These are phyloP conservation scores for Mesocricetus auratus DNA, from an alignment of 2,113 vertebrate genomes.

Conservation along the genomic window DNA sequence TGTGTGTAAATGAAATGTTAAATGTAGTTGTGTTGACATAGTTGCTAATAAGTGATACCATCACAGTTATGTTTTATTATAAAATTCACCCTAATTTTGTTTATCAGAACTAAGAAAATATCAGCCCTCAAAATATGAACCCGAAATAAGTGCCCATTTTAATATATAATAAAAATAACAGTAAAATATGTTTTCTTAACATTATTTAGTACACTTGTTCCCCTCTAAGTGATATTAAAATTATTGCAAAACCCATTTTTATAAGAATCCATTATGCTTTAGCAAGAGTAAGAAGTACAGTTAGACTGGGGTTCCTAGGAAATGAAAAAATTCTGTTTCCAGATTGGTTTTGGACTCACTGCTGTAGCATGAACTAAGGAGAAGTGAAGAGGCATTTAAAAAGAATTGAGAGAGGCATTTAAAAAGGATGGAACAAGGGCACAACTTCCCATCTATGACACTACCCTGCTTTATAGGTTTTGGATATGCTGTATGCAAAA, in stretches of 20 bases:
- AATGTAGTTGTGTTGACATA: neutral
- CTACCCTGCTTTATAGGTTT: neutral
- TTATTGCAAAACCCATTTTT: neutral
- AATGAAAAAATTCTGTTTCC: neutral
- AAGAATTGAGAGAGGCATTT: fast-evolving
- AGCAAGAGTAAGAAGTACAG: neutral
- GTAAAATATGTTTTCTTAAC: neutral
- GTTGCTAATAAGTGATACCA: neutral
- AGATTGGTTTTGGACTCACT: neutral
- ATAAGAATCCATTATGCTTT: neutral
- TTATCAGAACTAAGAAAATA: constrained; percentile 20
- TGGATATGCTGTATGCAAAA: neutral
- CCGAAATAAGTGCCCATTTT: neutral
- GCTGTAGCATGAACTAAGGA: too few relatives aligned
- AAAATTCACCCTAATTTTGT: neutral
- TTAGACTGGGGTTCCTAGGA: neutral
- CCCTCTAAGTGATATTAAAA: neutral
- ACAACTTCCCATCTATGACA: neutral
- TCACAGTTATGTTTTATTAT: neutral
- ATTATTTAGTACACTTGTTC: neutral
- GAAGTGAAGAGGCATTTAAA: fast-evolving
- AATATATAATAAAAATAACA: neutral
- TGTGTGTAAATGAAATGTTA: neutral
- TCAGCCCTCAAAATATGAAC: neutral
- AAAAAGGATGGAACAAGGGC: neutral